phyloP scores from a whole-genome alignment of 2,888 invertebrate species.

The Tachina lurida region DNA sequence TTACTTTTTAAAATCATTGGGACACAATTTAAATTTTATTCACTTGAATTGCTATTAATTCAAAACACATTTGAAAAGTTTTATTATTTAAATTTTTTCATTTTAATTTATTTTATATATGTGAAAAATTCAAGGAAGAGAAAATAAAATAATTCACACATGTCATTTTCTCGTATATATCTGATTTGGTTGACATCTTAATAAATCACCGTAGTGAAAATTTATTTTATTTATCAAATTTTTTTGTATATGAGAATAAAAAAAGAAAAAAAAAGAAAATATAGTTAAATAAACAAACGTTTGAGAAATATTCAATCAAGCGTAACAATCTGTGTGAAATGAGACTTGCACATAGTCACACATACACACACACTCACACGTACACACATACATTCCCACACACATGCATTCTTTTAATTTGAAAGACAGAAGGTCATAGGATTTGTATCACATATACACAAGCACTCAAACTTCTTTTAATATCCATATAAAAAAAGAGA shows the following conservation, averaged over 20 bases:
- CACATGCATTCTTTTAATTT: background rate
- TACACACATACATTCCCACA: conserved; percentile 4
- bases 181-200: conserved; percentile 34
- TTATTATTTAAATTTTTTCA: too few relatives aligned
- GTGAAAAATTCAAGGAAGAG: background rate
- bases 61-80: conserved; percentile 5
- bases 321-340: conserved; percentile 54
- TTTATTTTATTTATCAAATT: conserved; percentile 47
- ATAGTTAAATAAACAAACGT: conserved; percentile 21
- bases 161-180: conserved; percentile 24
- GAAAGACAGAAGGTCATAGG: conserved; percentile 43
- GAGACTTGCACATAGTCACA: conserved; percentile 2
- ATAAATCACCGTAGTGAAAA: conserved; percentile 61
- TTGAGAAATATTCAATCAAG: conserved; percentile 49
- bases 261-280: background rate
- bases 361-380: background rate
- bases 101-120: too few relatives aligned
- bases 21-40: conserved; percentile 9
- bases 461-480: background rate
- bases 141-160: conserved; percentile 30
- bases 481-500: conserved; percentile 1
- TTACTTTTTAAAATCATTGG: background rate
- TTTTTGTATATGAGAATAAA: background rate
- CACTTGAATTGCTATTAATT: background rate
- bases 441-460: background rate